Evolutionary conservation across 2,797 vertebrate species (phyloP), one percentile per base, ranked within the genome.

Genomic region (Urophycis tenuis): DNA sequence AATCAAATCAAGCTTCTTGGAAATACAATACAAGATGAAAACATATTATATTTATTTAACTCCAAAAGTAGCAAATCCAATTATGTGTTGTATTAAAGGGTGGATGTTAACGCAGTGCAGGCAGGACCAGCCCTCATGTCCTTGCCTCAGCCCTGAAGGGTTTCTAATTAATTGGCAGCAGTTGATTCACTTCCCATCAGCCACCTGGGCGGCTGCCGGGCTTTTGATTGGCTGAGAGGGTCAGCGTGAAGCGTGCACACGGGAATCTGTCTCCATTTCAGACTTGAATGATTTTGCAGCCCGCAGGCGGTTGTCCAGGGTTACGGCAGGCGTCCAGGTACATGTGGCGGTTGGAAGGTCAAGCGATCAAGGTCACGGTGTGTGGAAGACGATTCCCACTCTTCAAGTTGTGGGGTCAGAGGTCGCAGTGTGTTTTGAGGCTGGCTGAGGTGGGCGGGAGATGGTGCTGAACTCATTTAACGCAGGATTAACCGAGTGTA

Each of bases 221-320:
- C 77, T 35, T 75, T 78, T 81, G 81, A 87, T 87, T 85, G 81
- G 79, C 79, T 81, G 30, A 36, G 75, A 71, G 70, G 75, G 82
- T 53, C 49, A 71, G 31, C 36, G 53, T 25, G 41, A 29, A 15
- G 25, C 64, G 25, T 30, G 64, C 10, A 25, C 14, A n/a, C 15
- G 30, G 67, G 29, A 29, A 74, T 67, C 34, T 73, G 72, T 33
- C 41, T 70, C 75, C 77, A 41, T 74, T 75, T 36, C 72, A 74
- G 78, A 73, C 64, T 31, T 75, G 60, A 78, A 80, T 81, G 78
- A 81, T 77, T 79, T 80, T 30, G 69, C 60, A 69, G 64, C 11
- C 25, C 33, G 53, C 53, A 45, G 77, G 32, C 31, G 41, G n/a
- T 73, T 67, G 73, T 25, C 25, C n/a, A 11, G 45, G 32, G 67